These are phyloP conservation scores for Caenorhabditis macrosperma DNA, from an alignment of 2,888 invertebrate species.

Conservation along the genomic window DNA sequence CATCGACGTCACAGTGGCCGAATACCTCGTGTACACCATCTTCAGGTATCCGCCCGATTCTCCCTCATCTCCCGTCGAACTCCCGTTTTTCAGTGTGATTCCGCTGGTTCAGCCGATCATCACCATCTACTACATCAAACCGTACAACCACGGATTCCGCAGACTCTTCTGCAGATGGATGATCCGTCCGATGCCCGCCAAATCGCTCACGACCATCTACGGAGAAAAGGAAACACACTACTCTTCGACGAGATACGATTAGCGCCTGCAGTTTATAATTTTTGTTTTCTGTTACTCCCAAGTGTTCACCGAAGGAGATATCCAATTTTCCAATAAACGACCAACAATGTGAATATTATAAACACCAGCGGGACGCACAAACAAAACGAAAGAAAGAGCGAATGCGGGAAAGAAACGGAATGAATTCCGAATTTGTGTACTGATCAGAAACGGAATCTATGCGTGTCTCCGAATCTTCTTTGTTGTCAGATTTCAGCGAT, in stretches of 20 bases:
- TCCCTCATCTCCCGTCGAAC: neutral
- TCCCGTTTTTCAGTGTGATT: slow-evolving; percentile 56
- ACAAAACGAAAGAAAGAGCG: no score
- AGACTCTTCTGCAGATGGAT: slow-evolving; percentile 52
- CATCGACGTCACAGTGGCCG: slow-evolving; percentile 62
- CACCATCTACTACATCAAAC: slow-evolving; percentile 66
- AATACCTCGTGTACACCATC: slow-evolving; percentile 69
- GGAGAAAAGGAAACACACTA: slow-evolving; percentile 41
- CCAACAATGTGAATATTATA: no score
- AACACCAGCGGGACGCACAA: no score
- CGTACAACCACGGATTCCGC: slow-evolving; percentile 63
- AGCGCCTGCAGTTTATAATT: neutral
- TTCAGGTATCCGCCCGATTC: slow-evolving; percentile 56
- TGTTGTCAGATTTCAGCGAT: no score
- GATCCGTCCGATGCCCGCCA: slow-evolving; percentile 40
- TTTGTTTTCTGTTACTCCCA: neutral
- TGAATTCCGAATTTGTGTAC: no score
- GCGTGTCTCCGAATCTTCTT: no score
- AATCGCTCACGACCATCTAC: slow-evolving; percentile 41
- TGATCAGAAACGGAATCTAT: no score
- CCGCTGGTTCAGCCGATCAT: slow-evolving; percentile 65
- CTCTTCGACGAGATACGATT: slow-evolving; percentile 50
- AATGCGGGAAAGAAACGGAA: no score
- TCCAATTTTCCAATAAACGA: neutral
- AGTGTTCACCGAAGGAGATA: neutral